Base-by-base conservation (phyloP, 2,797 vertebrate species). In the Anableps anableps region DNA sequence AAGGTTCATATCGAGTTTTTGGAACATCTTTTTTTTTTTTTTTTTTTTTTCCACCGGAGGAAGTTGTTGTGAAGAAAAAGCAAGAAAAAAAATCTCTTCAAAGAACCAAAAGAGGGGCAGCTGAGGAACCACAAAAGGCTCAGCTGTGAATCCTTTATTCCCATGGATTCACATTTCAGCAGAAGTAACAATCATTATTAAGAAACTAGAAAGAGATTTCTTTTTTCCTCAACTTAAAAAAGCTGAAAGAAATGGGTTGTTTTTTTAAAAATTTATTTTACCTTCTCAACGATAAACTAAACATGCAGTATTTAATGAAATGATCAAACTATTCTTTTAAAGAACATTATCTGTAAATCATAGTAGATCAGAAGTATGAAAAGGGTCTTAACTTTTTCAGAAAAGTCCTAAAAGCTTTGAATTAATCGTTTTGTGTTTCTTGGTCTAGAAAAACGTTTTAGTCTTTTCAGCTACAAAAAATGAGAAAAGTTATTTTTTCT, bases 1-100 rank as follows among this genome's bases (percentile, higher is more conserved):
- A 89, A 58, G 85, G 91, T 92, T 93, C 89, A 86, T 7, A 74
- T 62, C 0, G 76, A 92, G 89, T 89, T 88, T 83, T 36, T 80
- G 21, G 8, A 78, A 75, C 36, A 68, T 72, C 83, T 62, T 62
- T 84, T 77, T 1, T 78, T 55, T 74, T 72, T n/a, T n/a, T n/a
- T 84, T 62, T 62, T 84, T 77, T 1, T 78, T 55, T 74, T 72
- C 11, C 73, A 81, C n/a, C 2, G 19, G 75, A 72, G 70, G 70
- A 89, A 87, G 76, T 80, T 48, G 41, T 55, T 74, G 79, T 86
- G 45, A n/a, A 16, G 53, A 79, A 80, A 80, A 76, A 75, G 23
- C 3, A 66, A 76, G 41, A 85, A 29, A 60, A 26, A 73, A 79
- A 36, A 9, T 78, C 16, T 80, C 60, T 47, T 68, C 50, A 43